Evolutionary conservation across 2,888 invertebrate species (phyloP), one percentile per base, ranked within the genome.

Genomic region (Syritta pipiens): DNA sequence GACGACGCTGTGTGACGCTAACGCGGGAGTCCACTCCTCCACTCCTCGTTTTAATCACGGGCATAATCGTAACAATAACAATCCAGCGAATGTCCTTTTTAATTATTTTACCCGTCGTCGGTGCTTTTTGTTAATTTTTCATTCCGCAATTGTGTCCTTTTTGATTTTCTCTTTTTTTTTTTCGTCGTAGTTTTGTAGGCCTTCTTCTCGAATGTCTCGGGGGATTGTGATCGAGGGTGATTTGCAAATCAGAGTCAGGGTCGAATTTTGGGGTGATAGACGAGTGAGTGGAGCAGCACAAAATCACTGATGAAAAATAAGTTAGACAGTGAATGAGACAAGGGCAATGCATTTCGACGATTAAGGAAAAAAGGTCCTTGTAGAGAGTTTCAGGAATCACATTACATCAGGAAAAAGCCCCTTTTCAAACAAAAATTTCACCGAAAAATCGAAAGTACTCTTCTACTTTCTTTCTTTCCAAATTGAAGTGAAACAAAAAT

Each of bases 51-150:
- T 53, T 51, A 60, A 46, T 69, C 44, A 48, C 46, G 53, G 37
- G 14, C 60, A 60, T 60, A 60, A 60, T 42, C 60, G 46, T 67
- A 67, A 67, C 55, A 32, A 30, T 48, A 46, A 40, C 26, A 55
- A 48, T 71, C 35, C 44, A 4, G 7, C 17, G 19, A 53, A 53
- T 53, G 53, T 65, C 46, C 51, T 55, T 55, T 53, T 67, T 67
- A 46, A 67, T 67, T 67, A 67, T 32, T 44, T 51, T n/a, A 42
- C 49, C 48, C 62, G 62, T 40, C 44, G 37, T 17, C 6, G 4
- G 6, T 10, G 26, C 9, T 40, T 10, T 26, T 48, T 28, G 17
- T 30, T 28, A 4, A 6, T 24, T 24, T 10, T 7, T n/a, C n/a
- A n/a, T n/a, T n/a, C n/a, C n/a, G n/a, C n/a, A n/a, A n/a, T n/a